Evolutionary conservation across 2,888 invertebrate species (phyloP), one percentile per base, ranked within the genome.

Genomic region (Thymelicus lineola): DNA sequence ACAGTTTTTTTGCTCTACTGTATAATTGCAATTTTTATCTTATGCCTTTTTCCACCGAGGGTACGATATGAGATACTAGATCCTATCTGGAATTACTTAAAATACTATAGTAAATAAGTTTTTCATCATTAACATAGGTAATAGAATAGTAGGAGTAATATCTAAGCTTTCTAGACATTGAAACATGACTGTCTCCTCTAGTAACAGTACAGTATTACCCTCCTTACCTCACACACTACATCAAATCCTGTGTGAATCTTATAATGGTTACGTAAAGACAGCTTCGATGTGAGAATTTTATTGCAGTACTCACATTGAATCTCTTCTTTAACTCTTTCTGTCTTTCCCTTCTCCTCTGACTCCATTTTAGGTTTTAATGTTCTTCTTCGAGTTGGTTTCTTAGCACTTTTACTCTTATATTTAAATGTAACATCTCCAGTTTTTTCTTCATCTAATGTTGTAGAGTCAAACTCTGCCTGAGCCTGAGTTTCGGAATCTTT

Each of bases 181-280:
- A 46, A 48, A 6, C 15, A 48, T 48, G 2, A 48, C 15, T 48
- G 48, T 12, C 20, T 20, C 55, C 35, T 55, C 28, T 55, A 53
- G n/a, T 48, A 15, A 48, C 48, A 28, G 35, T 15, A 36, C 15
- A 15, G 17, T 38, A 15, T 58, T 58, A 15, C 38, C 38, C 42
- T 65, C 69, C 76, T 75, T 71, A 84, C 86, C 82, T 86, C 86
- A 72, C 86, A 86, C 6, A 86, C 85, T 6, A 92, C 86, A 79
- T 92, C 90, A 74, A 92, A 91, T 0, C 92, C 92, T 0, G 90
- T 91, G 69, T 93, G 92, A 70, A 92, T 93, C 70, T 93, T 93
- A 65, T 90, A 87, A 85, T 93, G 93, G 72, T 91, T 92, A 7
- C 91, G 75, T 55, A 92, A 72, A 0, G 92, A 92, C 58, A 90